Evolutionary conservation across 2,797 vertebrate genomes (phyloP), one percentile per base, ranked within the genome.

Genomic region (Mycteria americana): DNA sequence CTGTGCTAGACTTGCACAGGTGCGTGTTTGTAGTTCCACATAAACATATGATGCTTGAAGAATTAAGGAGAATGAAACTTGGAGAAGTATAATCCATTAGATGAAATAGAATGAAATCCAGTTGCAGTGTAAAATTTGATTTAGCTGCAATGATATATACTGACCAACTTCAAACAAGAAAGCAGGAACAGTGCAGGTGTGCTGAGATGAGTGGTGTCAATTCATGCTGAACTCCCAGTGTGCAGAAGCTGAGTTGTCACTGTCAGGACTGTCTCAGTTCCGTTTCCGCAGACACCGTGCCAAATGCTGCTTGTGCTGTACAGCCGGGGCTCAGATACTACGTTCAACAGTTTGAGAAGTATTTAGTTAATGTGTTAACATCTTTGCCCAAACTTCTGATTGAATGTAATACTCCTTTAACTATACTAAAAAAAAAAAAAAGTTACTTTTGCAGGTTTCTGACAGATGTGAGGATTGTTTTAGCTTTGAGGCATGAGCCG

Each of bases 261-360:
- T 74, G 10, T 59, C 4, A 5, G 33, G 17, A 56, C 31, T 41
- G 9, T 88, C 62, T 70, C 8, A 1, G 15, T 48, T 93, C 59
- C 0, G 0, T 77, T 89, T 91, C 39, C 11, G 5, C 28, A 45
- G 48, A 13, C 0, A 0, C 27, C n/a, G 7, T 39, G 43, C 35
- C 46, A 70, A 72, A n/a, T 27, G 48, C 15, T 43, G 27, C 43
- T 10, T 30, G 33, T 85, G 16, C 18, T 79, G 10, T 43, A n/a
- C 68, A 76, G n/a, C 67, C 2, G 3, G 15, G 33, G 8, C 48
- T 91, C 11, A 3, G 16, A 16, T 63, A 12, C 37, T 63, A 19
- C 19, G 1, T 78, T 35, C 50, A 75, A 1, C n/a, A 62, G 10
- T 28, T 68, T 25, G 65, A 35, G 33, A 53, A 72, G 15, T 86